phyloP scores from a whole-genome alignment of 1,140 invertebrate genomes.

The Cepaea nemoralis region DNA sequence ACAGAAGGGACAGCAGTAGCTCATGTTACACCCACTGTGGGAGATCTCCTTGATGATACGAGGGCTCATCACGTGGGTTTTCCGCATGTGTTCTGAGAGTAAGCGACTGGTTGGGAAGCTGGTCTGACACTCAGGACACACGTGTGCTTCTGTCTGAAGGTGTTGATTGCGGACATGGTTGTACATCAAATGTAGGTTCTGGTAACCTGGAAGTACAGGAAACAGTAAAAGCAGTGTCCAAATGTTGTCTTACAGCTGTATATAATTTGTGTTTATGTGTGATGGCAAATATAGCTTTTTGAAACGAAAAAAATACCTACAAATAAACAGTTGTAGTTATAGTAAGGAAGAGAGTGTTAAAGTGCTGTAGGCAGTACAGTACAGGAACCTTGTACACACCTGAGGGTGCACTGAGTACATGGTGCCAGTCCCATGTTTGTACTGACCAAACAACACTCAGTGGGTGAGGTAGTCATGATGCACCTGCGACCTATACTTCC shows the following conservation, averaged over 20 bases:
- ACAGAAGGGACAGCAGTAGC: slow-evolving; percentile 40
- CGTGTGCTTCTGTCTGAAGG: slow-evolving; percentile 22
- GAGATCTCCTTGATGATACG: slow-evolving; percentile 12
- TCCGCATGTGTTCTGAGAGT: slow-evolving; percentile 30
- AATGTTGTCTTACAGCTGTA: background rate
- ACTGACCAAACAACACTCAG: too few species aligned
- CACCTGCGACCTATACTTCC: too few species aligned
- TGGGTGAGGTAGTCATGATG: too few species aligned
- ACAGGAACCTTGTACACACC: too few species aligned
- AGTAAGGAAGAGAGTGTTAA: too few species aligned
- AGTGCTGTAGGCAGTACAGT: too few species aligned
- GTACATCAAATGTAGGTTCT: slow-evolving; percentile 33
- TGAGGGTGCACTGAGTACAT: too few species aligned
- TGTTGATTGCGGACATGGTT: slow-evolving; percentile 38
- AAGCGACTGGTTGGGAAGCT: slow-evolving; percentile 17
- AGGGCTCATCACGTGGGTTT: slow-evolving; percentile 16
- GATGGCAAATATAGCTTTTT: too few species aligned
- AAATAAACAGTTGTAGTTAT: too few species aligned
- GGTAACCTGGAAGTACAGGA: slow-evolving; percentile 9
- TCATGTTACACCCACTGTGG: slow-evolving; percentile 5
- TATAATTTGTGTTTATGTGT: too few species aligned
- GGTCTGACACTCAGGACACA: slow-evolving; percentile 29
- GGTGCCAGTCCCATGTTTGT: too few species aligned
- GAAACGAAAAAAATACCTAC: background rate
- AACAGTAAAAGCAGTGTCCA: background rate